Conservation (phyloP, 2,888 invertebrate genomes). For the Chrysotoxum bicinctum region DNA sequence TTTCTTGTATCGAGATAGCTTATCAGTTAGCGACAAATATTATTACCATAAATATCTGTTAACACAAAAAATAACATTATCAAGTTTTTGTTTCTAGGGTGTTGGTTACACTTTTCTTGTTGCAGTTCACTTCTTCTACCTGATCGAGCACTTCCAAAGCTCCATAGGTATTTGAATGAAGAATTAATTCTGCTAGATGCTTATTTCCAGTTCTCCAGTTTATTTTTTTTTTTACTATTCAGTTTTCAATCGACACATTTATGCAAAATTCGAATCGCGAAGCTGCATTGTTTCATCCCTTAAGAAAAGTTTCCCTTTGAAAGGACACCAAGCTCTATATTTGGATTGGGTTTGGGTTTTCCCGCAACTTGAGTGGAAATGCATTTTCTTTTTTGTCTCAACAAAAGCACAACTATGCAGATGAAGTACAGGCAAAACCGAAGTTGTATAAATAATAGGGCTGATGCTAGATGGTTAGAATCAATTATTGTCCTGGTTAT, state of each 20-base stretch:
- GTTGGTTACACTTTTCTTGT: conserved; percentile 10
- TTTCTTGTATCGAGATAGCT: neutral
- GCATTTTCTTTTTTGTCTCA: conserved; percentile 33
- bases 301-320: conserved; percentile 38
- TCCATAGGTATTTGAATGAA: conserved; percentile 39
- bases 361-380: conserved; percentile 42
- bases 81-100: neutral
- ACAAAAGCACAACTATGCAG: conserved; percentile 28
- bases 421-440: conserved; percentile 13
- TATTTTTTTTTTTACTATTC: conserved; percentile 7
- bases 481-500: conserved; percentile 64
- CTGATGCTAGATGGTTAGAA: conserved; percentile 9
- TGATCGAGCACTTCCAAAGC: conserved; percentile 44
- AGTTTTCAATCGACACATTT: conserved; percentile 64
- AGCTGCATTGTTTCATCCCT: conserved; percentile 1
- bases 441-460: neutral
- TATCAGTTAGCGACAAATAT: neutral
- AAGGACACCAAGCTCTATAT: conserved; percentile 14
- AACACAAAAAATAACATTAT: neutral
- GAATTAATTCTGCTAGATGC: conserved; percentile 52
- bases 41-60: neutral
- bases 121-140: conserved; percentile 44
- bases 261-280: conserved; percentile 23
- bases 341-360: neutral
- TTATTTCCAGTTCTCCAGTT: conserved; percentile 35